Evolutionary conservation across 2,797 vertebrate genomes (phyloP).

Genomic region (Paguma larvata): DNA sequence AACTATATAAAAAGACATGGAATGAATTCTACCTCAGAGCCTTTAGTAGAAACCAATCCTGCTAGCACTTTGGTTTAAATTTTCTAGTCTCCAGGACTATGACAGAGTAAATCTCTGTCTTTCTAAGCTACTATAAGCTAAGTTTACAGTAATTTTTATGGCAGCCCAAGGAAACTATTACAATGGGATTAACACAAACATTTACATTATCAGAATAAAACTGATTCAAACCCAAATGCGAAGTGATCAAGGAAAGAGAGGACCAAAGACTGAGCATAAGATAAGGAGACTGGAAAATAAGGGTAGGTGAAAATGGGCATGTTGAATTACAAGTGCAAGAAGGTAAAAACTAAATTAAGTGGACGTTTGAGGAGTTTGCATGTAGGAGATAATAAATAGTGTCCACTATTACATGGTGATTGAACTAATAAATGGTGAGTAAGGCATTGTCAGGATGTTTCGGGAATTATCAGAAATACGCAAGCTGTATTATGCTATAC

Average conservation of each 20-base stretch:
- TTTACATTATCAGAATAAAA: slow-evolving; percentile 40
- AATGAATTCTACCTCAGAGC: not conserved
- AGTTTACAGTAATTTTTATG: not conserved
- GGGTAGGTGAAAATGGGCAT: not conserved
- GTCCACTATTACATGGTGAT: not conserved
- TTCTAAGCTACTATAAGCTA: not conserved
- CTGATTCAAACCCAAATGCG: not conserved
- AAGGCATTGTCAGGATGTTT: not conserved
- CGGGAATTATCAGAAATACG: not conserved
- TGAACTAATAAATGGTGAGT: not conserved
- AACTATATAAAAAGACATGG: not conserved
- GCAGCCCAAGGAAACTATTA: not conserved
- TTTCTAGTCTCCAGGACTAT: not conserved
- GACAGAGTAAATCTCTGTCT: not conserved
- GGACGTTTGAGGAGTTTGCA: not conserved
- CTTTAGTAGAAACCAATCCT: not conserved
- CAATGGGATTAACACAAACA: slow-evolving; percentile 6
- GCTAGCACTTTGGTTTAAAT: not conserved
- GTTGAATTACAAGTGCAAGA: not conserved
- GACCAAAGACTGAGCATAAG: slow-evolving; percentile 11
- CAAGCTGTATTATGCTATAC: not conserved
- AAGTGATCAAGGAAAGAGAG: not conserved
- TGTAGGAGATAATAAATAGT: not conserved
- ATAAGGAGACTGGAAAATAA: not conserved
- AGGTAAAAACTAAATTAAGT: not conserved